A percentile compares a stretch with the other conserved stretches of the same genome.
phyloP scores from a whole-genome alignment of 1,140 invertebrate genomes.

The Xylocopa sonorina region DNA sequence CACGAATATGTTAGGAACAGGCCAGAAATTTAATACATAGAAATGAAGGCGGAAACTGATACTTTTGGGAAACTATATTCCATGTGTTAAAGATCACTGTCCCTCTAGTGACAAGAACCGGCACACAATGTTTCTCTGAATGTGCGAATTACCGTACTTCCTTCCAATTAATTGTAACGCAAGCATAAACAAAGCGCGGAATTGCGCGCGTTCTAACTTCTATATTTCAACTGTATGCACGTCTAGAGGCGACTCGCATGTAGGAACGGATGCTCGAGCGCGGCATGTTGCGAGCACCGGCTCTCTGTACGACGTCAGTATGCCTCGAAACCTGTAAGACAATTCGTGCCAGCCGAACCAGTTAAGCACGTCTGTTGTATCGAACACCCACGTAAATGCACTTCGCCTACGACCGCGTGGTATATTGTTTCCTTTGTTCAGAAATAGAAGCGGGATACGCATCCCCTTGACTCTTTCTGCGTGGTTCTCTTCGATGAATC shows the following conservation, averaged over 20 bases:
- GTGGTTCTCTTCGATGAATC: conserved; percentile 4
- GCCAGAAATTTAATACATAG: neutral
- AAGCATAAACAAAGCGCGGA: neutral
- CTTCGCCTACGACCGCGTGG: conserved; percentile 25
- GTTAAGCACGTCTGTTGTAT: conserved; percentile 18
- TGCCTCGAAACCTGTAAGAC: conserved; percentile 22
- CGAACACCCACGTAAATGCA: conserved; percentile 27
- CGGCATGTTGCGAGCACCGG: neutral
- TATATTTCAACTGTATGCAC: too few species aligned
- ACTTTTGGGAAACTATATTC: too few species aligned
- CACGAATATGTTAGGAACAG: too few species aligned
- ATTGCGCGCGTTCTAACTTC: too few species aligned
- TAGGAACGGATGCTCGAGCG: neutral
- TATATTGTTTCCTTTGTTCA: conserved; percentile 28
- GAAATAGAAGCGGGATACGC: conserved; percentile 42
- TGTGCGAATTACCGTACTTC: too few species aligned
- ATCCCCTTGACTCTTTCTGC: conserved; percentile 2
- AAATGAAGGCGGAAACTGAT: too few species aligned
- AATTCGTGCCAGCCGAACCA: conserved; percentile 29
- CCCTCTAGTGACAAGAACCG: too few species aligned
- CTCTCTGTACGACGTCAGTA: neutral
- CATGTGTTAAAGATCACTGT: too few species aligned
- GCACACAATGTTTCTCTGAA: too few species aligned
- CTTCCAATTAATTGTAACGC: neutral
- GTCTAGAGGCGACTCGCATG: too few species aligned